These are phyloP conservation scores for Mycetomoellerius zeteki DNA, from an alignment of 1,140 invertebrate genomes.

Conservation along the genomic window DNA sequence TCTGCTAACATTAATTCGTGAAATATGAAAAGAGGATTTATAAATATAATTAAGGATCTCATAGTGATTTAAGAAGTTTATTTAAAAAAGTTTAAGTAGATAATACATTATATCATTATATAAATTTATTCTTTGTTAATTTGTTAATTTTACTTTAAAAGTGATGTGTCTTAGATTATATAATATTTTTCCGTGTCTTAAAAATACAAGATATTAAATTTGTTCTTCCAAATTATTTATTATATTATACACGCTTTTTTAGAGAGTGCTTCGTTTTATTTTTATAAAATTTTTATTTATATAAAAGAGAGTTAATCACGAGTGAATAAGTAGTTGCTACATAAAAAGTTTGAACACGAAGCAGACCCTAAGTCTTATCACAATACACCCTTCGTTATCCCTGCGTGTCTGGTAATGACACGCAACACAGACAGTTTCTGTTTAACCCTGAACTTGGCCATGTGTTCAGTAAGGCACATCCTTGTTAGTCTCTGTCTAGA, in stretches of 20 bases:
- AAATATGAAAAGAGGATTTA: not conserved
- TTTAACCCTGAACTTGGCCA: conserved; percentile 52
- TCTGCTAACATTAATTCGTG: not conserved
- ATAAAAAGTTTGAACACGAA: conserved; percentile 15
- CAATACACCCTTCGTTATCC: conserved; percentile 31
- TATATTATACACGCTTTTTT: not conserved
- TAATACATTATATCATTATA: not conserved
- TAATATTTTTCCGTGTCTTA: not conserved
- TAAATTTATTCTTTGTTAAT: conserved; percentile 7
- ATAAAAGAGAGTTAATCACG: not conserved
- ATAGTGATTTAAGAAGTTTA: not conserved
- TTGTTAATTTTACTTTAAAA: conserved; percentile 6
- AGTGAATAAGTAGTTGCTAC: not conserved
- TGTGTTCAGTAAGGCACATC: conserved; percentile 29
- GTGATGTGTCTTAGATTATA: not conserved
- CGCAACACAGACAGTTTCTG: conserved; percentile 46
- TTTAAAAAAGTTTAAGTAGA: not conserved
- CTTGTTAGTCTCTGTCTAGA: conserved; percentile 5
- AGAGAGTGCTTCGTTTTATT: not conserved
- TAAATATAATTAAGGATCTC: not conserved
- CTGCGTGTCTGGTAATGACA: conserved; percentile 51
- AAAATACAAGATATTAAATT: not conserved
- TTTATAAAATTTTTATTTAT: conserved; percentile 3
- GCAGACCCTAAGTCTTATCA: conserved; percentile 36
- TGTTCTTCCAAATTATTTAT: not conserved